These are phyloP conservation scores for Acheta domesticus DNA, from an alignment of 2,888 invertebrate species.

Conservation along the genomic window DNA sequence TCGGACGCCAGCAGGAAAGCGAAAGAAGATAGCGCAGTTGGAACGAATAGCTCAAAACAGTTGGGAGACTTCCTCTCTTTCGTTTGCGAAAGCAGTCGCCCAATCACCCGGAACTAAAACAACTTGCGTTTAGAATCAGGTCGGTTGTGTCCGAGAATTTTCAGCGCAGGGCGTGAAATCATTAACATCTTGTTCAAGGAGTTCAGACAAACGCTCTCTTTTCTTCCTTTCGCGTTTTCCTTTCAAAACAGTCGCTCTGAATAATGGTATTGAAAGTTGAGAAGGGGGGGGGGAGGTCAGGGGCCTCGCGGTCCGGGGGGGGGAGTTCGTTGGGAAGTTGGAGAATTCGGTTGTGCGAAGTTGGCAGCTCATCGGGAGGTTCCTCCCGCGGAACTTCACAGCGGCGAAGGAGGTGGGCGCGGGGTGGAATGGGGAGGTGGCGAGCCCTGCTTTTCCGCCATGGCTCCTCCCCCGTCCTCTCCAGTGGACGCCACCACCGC, in stretches of 20 bases:
- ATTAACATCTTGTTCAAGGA: not conserved
- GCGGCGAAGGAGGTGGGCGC: not conserved
- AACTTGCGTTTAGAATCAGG: not conserved
- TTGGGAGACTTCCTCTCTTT: no score
- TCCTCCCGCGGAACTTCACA: not conserved
- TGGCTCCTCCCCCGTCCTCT: no score
- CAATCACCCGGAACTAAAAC: not conserved
- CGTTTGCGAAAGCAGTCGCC: not conserved
- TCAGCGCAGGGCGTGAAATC: not conserved
- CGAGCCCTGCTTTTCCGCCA: no score
- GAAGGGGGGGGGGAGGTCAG: not conserved
- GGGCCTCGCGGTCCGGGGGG: not conserved
- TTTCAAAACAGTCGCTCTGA: not conserved
- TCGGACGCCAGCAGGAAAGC: no score
- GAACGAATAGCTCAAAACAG: no score
- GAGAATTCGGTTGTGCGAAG: not conserved
- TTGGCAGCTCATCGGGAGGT: not conserved
- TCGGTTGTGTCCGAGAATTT: not conserved
- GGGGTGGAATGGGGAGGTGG: not conserved
- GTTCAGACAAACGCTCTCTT: not conserved
- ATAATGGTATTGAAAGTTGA: not conserved
- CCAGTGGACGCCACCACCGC: no score
- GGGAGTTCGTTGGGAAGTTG: not conserved
- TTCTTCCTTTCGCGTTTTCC: conserved; percentile 1
- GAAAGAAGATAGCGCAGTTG: no score